Base-by-base conservation (phyloP, 2,797 vertebrate species). In the Nyctalus aviator region DNA sequence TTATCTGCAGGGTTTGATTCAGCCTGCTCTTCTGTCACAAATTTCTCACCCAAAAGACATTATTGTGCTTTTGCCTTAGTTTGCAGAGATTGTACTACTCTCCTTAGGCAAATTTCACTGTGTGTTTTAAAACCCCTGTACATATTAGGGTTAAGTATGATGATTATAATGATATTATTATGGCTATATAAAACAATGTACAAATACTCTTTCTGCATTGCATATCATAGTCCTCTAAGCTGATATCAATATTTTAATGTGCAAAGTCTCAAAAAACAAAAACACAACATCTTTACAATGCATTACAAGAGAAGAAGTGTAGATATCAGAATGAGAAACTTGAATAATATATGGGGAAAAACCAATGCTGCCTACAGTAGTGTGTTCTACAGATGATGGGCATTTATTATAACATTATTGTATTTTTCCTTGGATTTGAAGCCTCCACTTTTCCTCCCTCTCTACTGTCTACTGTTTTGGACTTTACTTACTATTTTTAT, bases 41-140 rank as follows among this genome's bases (percentile, higher is more conserved):
- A 44, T 83, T 83, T 87, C 53, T 85, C 53, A 85, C 25, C 32
- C 88, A 44, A 75, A 95, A 95, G n/a, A 79, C 32, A 64, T 53
- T 82, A 64, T 73, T 4, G 13, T 75, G 3, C 32, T 21, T 84
- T 25, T 41, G 32, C 8, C 44, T 90, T 75, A 81, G 4, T 75
- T 55, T 69, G 14, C 50, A 79, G 72, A 50, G 68, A 12, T 44
- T 57, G 6, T 20, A 57, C 25, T 84, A 44, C 62, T 76, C 21
- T 76, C 32, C 14, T 62, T 68, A 21, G 75, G 32, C 25, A 59
- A 44, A 55, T 82, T 93, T 64, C 44, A n/a, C 3, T 37, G 10
- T 78, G 64, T 53, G 15, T 75, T 77, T 90, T 55, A 35, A 87
- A 64, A 84, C 73, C 20, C 44, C 4, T 68, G 2, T 46, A 69